Base-by-base conservation (phyloP, 2,888 invertebrate species). In the Volucella bombylans region DNA sequence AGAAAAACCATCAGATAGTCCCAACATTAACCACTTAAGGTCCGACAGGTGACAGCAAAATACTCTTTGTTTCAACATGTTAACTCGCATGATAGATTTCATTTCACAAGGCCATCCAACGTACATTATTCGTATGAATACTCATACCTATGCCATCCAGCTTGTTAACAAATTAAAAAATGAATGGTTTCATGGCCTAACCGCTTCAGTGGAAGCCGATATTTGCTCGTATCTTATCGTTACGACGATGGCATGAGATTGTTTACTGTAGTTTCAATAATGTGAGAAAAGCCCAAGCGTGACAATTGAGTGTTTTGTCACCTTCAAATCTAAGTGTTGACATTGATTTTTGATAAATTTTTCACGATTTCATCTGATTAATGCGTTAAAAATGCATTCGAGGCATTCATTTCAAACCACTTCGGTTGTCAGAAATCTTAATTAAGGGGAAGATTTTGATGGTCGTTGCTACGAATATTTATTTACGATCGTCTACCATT, bases 81-180 rank as follows among this genome's bases (percentile, higher is more conserved):
- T 31, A 31, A 31, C 31, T 31, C 31, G 31, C 31, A 31, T 31
- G 31, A 31, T 31, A 31, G 31, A 31, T 31, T 31, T 31, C 31
- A 31, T 31, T 31, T 6, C 31, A 31, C 31, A 31, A 31, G 31
- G 31, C 31, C 31, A 31, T 31, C 31, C 31, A 31, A 31, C 31
- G 31, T 6, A 31, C 6, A 31, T 31, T n/a, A 31, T 31, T 31
- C 2, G 31, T 31, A 6, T 31, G 6, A 31, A 31, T 6, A 31
- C 31, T 31, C 31, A 6, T 31, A 31, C 31, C 6, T 31, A 39
- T n/a, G 15, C 2, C 62, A 68, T 41, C 49, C 14, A 47, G 49
- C 49, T 61, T 71, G 59, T 50, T 71, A 59, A 71, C 49, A 69
- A 69, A 59, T 59, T 49, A 54, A 10, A 61, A 71, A 71, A 50